These are phyloP conservation scores for Pangasianodon hypophthalmus DNA, from an alignment of 2,113 vertebrate species.

Conservation along the genomic window DNA sequence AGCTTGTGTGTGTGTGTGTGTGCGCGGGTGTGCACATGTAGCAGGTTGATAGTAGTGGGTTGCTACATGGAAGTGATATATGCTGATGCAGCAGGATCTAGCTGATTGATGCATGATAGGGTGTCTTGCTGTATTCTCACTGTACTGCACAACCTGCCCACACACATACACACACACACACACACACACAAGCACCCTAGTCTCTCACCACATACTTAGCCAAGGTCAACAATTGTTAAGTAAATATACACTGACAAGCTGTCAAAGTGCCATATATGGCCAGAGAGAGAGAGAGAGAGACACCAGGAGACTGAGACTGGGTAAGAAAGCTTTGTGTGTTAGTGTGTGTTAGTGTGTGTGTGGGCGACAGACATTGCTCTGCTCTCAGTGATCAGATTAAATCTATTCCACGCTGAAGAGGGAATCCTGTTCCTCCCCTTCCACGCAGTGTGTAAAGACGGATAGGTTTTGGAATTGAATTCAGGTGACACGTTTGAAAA, in stretches of 20 bases:
- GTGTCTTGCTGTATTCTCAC: slow-evolving; percentile 26
- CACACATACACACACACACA: not conserved
- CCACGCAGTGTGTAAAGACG: not conserved
- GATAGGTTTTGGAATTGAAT: not conserved
- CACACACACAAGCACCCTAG: not conserved
- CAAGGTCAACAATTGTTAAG: slow-evolving; percentile 23
- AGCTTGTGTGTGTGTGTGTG: not conserved
- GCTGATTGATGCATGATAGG: slow-evolving; percentile 33
- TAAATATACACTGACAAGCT: slow-evolving; percentile 28
- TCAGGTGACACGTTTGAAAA: not conserved
- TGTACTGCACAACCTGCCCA: not conserved
- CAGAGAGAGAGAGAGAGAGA: not conserved
- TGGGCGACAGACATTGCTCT: not conserved
- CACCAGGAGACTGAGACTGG: slow-evolving; percentile 4
- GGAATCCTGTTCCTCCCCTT: not conserved
- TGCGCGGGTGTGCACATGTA: not conserved
- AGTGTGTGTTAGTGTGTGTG: not conserved
- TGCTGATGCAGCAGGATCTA: slow-evolving; percentile 31
- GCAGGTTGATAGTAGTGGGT: not conserved
- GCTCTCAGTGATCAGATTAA: not conserved
- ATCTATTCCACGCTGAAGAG: not conserved
- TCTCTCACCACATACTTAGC: slow-evolving; percentile 22
- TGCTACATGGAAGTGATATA: not conserved
- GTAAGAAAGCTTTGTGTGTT: not conserved
- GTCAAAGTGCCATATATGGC: slow-evolving; percentile 30